Evolutionary conservation across 2,888 invertebrate genomes (phyloP).

Genomic region (Agrochola lota): DNA sequence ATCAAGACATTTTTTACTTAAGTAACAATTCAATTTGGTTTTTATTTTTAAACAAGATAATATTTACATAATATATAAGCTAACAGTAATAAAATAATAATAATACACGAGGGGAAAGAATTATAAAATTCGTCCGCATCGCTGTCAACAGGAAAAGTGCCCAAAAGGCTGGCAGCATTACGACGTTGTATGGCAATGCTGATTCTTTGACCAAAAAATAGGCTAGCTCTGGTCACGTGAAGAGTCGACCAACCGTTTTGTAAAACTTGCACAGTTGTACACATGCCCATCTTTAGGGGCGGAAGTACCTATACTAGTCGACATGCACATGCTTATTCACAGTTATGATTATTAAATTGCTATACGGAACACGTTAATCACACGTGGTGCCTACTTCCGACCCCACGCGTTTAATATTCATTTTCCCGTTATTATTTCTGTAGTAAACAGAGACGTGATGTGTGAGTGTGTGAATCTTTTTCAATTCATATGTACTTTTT

Average conservation of each 20-base stretch:
- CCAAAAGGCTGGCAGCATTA: too few relatives aligned
- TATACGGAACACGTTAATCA: constrained; percentile 38
- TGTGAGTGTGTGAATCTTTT: too few relatives aligned
- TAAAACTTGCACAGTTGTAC: constrained; percentile 4
- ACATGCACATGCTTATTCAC: constrained; percentile 23
- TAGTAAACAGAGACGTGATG: not conserved
- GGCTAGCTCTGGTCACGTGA: not conserved
- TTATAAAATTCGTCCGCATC: too few relatives aligned
- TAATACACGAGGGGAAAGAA: too few relatives aligned
- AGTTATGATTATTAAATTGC: constrained; percentile 50
- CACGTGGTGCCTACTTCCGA: constrained; percentile 48
- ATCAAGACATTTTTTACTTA: too few relatives aligned
- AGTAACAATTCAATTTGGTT: too few relatives aligned
- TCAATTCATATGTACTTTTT: too few relatives aligned
- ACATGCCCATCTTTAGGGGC: constrained; percentile 12
- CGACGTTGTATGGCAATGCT: too few relatives aligned
- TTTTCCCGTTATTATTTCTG: constrained; percentile 13
- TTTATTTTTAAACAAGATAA: too few relatives aligned
- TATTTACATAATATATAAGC: too few relatives aligned
- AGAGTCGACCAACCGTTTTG: not conserved
- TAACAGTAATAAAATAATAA: too few relatives aligned
- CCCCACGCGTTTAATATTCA: constrained; percentile 38
- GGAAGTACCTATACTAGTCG: constrained; percentile 29
- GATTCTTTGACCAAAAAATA: not conserved
- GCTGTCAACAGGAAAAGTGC: too few relatives aligned